phyloP scores from a whole-genome alignment of 1,140 invertebrate species.

The Micrasema longulum region DNA sequence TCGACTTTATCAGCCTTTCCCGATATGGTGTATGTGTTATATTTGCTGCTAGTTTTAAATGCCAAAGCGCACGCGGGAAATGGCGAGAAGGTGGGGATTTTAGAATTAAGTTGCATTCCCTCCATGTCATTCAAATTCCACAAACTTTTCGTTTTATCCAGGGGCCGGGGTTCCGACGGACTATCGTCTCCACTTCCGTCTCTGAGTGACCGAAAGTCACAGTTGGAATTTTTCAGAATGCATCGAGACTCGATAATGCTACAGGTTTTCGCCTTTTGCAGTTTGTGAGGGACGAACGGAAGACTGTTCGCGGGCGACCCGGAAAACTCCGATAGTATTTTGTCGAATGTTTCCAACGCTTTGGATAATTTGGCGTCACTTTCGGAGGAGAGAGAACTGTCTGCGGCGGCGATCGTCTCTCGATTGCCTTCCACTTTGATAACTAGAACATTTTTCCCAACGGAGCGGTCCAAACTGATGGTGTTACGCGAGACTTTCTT shows the following conservation, averaged over 20 bases:
- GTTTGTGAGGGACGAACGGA: conserved; percentile 64
- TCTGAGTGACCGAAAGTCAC: conserved; percentile 57
- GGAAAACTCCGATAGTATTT: conserved; percentile 69
- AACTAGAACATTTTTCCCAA: conserved; percentile 52
- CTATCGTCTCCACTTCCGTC: conserved; percentile 58
- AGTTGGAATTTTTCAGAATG: conserved; percentile 68
- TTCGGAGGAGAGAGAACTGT: conserved; percentile 11
- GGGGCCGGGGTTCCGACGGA: conserved; percentile 62
- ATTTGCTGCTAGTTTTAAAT: conserved; percentile 63
- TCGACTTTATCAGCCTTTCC: conserved; percentile 55
- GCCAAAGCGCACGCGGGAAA: conserved; percentile 54
- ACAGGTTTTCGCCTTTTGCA: conserved; percentile 73
- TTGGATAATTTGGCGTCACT: conserved; percentile 70
- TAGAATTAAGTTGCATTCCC: conserved; percentile 60
- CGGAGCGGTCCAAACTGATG: conserved; percentile 8
- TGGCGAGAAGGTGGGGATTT: conserved; percentile 61
- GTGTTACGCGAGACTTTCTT: conserved; percentile 33
- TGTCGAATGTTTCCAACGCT: conserved; percentile 75
- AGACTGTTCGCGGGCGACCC: conserved; percentile 41
- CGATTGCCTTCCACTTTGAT: conserved; percentile 45
- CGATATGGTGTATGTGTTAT: conserved; percentile 66
- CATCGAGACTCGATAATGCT: conserved; percentile 73
- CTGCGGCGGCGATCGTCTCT: neutral
- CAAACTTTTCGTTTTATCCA: conserved; percentile 67
- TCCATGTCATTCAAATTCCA: conserved; percentile 70